phyloP scores from a whole-genome alignment of 2,113 vertebrate genomes.

The Mastomys coucha region DNA sequence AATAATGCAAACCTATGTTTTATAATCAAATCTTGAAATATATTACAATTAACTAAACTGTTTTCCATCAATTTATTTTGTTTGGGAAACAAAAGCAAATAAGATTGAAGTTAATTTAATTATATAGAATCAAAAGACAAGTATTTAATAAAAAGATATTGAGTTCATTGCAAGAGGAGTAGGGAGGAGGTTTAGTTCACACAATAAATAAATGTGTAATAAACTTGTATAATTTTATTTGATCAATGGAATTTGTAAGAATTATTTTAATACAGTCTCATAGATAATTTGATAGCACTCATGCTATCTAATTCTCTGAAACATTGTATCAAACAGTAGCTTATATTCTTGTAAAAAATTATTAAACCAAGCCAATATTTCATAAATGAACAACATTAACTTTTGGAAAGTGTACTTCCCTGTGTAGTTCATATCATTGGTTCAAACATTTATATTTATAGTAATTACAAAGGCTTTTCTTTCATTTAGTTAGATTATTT shows the following conservation, averaged over 20 bases:
- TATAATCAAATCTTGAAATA: conserved; percentile 11
- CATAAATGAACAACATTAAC: neutral
- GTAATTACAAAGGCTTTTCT: neutral
- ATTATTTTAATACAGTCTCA: neutral
- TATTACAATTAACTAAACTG: conserved; percentile 1
- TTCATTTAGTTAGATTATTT: neutral
- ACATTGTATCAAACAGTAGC: neutral
- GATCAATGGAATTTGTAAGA: neutral
- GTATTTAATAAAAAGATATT: neutral
- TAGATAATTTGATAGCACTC: neutral
- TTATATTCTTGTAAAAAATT: neutral
- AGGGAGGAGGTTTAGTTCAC: neutral
- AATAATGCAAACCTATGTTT: neutral
- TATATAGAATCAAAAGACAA: neutral
- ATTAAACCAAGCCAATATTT: neutral
- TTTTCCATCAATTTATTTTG: conserved; percentile 18
- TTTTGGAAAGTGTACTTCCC: neutral
- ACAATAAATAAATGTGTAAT: neutral
- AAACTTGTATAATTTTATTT: neutral
- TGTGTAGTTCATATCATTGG: neutral
- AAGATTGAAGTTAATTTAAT: neutral
- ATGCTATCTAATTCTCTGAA: neutral
- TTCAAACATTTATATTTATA: neutral
- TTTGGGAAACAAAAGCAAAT: neutral
- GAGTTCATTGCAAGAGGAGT: neutral